A percentile compares a stretch with the other conserved stretches of the same genome.
Evolutionary conservation across 64 coral and sea anemone genomes (phyloP).

Genomic region (Porites lutea): DNA sequence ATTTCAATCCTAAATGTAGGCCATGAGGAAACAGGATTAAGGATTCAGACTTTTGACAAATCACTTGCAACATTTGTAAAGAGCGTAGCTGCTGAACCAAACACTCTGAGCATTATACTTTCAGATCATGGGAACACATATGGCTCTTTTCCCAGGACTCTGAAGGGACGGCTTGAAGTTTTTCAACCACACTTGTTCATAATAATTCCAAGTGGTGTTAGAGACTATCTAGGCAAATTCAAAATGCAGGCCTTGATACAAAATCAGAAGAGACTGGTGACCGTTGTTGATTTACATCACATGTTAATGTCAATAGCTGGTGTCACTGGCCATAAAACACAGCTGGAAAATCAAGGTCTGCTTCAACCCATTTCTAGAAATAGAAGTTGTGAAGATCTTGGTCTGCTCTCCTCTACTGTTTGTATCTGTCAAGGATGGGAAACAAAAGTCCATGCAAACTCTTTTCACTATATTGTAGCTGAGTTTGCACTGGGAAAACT

Average conservation of each 20-base stretch:
- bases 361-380: constrained; percentile 40
- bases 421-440: constrained; percentile 83
- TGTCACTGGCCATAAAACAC: background rate
- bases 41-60: constrained; percentile 70
- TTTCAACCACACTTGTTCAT: constrained; percentile 75
- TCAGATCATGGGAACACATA: constrained; percentile 87
- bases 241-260: constrained; percentile 37
- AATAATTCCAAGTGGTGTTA: constrained; percentile 59
- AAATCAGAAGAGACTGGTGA: constrained; percentile 67
- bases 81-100: constrained; percentile 26
- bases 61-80: constrained; percentile 39
- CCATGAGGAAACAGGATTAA: constrained; percentile 53
- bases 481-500: constrained; percentile 74
- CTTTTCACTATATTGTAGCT: constrained; percentile 56
- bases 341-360: constrained; percentile 7
- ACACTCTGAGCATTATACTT: constrained; percentile 74
- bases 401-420: constrained; percentile 42
- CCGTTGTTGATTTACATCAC: constrained; percentile 60
- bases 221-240: constrained; percentile 41
- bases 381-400: constrained; percentile 64
- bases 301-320: constrained; percentile 57
- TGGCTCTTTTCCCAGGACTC: constrained; percentile 23
- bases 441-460: constrained; percentile 36
- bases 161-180: constrained; percentile 73
- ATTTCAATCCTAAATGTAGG: constrained; percentile 57